These are phyloP conservation scores for Butorides virescens DNA, from an alignment of 2,113 vertebrate species.

Conservation along the genomic window DNA sequence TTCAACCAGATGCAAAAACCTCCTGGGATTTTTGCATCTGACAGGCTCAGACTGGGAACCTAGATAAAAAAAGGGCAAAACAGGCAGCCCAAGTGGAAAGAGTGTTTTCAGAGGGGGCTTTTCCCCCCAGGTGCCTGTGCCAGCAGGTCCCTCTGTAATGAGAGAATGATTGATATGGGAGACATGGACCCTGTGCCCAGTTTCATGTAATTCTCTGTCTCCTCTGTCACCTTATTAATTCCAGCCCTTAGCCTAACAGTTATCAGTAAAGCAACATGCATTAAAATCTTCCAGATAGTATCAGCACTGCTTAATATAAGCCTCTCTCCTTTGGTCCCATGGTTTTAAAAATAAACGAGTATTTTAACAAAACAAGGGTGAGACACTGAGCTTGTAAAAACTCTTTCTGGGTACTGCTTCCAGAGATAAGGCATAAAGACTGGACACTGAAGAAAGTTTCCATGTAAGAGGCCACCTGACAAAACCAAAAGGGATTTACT, in stretches of 20 bases:
- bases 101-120: neutral
- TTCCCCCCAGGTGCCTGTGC: neutral
- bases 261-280: constrained; percentile 26
- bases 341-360: constrained; percentile 46
- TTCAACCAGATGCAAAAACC: constrained; percentile 13
- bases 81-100: neutral
- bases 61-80: neutral
- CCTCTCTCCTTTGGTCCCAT: neutral
- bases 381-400: constrained; percentile 48
- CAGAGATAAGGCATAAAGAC: constrained; percentile 4
- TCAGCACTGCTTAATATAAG: constrained; percentile 22
- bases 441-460: neutral
- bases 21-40: neutral
- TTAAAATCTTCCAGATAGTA: constrained; percentile 48
- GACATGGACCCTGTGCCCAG: neutral
- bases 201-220: neutral
- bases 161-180: neutral
- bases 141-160: neutral
- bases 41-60: neutral
- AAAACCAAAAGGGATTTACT: constrained; percentile 31
- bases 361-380: constrained; percentile 43
- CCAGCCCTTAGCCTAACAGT: neutral
- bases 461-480: neutral
- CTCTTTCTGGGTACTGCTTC: constrained; percentile 16
- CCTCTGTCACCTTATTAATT: neutral